A percentile compares a stretch with the other conserved stretches of the same genome.
These are phyloP conservation scores for Dione juno DNA, from an alignment of 2,888 invertebrate species.

Conservation along the genomic window DNA sequence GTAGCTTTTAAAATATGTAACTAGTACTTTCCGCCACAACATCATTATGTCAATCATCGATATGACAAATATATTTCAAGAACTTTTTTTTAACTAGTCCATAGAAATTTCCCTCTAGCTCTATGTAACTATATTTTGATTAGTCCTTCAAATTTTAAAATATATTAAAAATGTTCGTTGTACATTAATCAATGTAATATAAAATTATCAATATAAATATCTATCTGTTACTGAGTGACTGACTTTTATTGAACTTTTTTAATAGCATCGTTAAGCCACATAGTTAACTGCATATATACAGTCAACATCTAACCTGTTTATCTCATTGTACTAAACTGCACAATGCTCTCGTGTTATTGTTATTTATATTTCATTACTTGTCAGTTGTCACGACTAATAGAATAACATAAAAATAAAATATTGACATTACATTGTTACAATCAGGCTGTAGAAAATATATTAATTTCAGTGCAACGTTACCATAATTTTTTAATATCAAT, in stretches of 20 bases:
- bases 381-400: conserved; percentile 1
- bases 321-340: conserved; percentile 43
- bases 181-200: too few relatives aligned
- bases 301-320: conserved; percentile 46
- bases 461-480: conserved; percentile 1
- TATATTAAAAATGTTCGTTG: too few relatives aligned
- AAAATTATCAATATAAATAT: neutral
- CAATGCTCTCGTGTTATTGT: conserved; percentile 46
- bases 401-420: conserved; percentile 18
- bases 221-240: neutral
- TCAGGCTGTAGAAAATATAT: neutral
- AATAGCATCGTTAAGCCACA: conserved; percentile 33
- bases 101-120: too few relatives aligned
- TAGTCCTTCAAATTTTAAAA: too few relatives aligned
- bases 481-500: neutral
- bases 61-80: too few relatives aligned
- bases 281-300: conserved; percentile 43
- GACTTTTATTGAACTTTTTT: conserved; percentile 34
- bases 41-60: too few relatives aligned
- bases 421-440: conserved; percentile 13
- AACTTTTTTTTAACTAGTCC: too few relatives aligned
- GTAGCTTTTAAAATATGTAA: too few relatives aligned
- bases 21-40: too few relatives aligned
- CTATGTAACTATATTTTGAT: too few relatives aligned
- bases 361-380: conserved; percentile 34